Evolutionary conservation across 2,113 vertebrate genomes (phyloP).

Genomic region (Pelobates fuscus): DNA sequence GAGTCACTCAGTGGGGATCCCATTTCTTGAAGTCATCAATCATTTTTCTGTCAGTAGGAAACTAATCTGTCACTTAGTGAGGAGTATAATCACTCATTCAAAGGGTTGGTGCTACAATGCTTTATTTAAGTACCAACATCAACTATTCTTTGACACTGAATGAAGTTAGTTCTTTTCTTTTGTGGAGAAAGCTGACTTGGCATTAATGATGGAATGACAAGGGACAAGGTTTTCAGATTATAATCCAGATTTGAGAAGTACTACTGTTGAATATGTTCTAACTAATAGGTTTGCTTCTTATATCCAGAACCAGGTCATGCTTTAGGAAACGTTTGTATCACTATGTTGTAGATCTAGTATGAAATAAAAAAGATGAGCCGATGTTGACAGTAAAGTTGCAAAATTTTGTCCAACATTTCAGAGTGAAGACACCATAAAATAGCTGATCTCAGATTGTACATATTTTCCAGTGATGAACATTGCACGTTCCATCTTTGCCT

Average conservation of each 20-base stretch:
- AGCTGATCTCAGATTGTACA: no score
- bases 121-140: conserved; percentile 32
- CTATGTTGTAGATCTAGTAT: no score
- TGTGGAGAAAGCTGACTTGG: not conserved
- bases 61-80: conserved; percentile 66
- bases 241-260: not conserved
- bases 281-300: no score
- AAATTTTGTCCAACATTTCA: no score
- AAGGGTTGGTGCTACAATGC: conserved; percentile 6
- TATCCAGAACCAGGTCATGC: no score
- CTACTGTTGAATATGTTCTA: no score
- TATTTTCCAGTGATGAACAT: no score
- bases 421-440: no score
- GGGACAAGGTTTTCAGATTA: not conserved
- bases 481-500: no score
- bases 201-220: not conserved
- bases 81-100: conserved; percentile 23
- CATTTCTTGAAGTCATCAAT: conserved; percentile 71
- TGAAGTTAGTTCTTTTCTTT: not conserved
- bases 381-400: no score
- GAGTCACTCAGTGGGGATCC: conserved; percentile 29
- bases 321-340: no score
- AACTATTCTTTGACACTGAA: conserved; percentile 2
- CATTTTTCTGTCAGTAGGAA: conserved; percentile 80
- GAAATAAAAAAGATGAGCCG: no score